A percentile compares a stretch with the other conserved stretches of the same genome.
Conservation (phyloP, 2,797 vertebrate species). For the Myotis findleyi region DNA sequence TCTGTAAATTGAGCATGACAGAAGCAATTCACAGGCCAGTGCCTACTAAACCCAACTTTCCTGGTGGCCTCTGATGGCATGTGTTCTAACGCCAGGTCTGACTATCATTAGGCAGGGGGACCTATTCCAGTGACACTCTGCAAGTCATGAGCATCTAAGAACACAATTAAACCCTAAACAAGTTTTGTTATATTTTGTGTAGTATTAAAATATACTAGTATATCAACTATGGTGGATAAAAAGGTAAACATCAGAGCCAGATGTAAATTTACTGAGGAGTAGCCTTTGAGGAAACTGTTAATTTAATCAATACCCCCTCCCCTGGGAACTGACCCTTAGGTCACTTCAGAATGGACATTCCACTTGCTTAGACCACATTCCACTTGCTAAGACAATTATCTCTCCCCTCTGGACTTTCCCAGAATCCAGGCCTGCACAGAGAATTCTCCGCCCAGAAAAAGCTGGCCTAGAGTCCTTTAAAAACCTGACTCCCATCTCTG, state of each 20-base stretch:
- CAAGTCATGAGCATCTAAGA: background rate
- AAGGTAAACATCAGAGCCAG: background rate
- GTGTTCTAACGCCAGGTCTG: background rate
- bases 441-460: too few species aligned
- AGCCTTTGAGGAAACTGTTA: background rate
- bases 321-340: too few species aligned
- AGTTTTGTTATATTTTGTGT: background rate
- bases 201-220: background rate
- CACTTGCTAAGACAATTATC: too few species aligned
- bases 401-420: too few species aligned
- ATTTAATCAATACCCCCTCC: too few species aligned
- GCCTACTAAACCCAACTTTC: background rate
- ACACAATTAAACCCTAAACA: background rate
- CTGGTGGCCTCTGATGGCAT: background rate
- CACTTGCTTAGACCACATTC: too few species aligned
- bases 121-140: background rate
- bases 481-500: too few species aligned
- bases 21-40: background rate
- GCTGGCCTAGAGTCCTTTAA: too few species aligned
- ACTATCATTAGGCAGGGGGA: background rate
- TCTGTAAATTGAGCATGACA: conserved; percentile 31
- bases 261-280: background rate
- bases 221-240: background rate
- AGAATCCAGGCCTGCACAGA: too few species aligned
- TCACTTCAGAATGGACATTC: too few species aligned